These are phyloP conservation scores for Tursiops truncatus DNA, from an alignment of 2,113 vertebrate genomes.

Conservation along the genomic window DNA sequence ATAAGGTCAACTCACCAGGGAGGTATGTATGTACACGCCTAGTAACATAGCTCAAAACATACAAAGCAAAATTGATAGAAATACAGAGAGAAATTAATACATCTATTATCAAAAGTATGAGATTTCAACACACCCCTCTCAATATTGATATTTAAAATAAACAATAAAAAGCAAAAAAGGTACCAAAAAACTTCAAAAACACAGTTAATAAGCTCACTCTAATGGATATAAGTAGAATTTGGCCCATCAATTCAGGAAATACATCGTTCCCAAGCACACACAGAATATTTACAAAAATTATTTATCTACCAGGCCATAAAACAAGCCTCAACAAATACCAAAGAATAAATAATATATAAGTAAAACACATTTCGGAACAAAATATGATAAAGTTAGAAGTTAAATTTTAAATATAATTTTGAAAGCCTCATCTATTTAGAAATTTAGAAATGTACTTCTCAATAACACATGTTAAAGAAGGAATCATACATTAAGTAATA, in stretches of 20 bases:
- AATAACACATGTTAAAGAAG: not conserved
- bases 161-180: not conserved
- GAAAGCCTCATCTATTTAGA: not conserved
- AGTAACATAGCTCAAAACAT: not conserved
- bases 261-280: not conserved
- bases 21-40: not conserved
- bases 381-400: not conserved
- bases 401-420: not conserved
- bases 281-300: not conserved
- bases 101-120: not conserved
- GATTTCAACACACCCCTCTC: not conserved
- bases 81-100: not conserved
- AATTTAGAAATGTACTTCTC: not conserved
- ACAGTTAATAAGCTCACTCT: not conserved
- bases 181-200: not conserved
- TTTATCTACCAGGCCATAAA: not conserved
- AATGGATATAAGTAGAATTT: not conserved
- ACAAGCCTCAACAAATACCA: not conserved
- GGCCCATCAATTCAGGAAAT: not conserved
- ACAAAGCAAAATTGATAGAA: not conserved
- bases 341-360: not conserved
- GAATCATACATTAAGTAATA: not conserved
- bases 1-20: not conserved
- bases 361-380: not conserved
- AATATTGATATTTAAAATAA: not conserved